A percentile compares a stretch with the other conserved stretches of the same genome.
phyloP scores from a whole-genome alignment of 1,140 invertebrate species.

The Caerostris darwini region DNA sequence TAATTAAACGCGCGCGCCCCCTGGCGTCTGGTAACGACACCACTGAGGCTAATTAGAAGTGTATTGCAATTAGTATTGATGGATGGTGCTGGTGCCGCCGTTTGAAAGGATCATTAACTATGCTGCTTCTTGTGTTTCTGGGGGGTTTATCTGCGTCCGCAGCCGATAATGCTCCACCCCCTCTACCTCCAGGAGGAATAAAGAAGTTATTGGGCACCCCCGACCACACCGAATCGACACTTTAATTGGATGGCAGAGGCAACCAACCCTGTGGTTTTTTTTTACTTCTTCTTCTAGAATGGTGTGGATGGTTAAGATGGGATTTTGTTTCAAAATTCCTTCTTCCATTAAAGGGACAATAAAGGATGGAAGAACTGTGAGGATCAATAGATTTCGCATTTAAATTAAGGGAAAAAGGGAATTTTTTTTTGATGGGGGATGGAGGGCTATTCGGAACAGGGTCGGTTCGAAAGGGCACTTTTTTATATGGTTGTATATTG shows the following conservation, averaged over 20 bases:
- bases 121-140: conserved; percentile 40
- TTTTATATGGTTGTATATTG: neutral
- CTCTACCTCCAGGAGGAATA: neutral
- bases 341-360: conserved; percentile 16
- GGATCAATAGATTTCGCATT: conserved; percentile 38
- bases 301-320: conserved; percentile 11
- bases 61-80: conserved; percentile 74
- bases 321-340: conserved; percentile 23
- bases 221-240: neutral
- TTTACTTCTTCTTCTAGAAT: neutral
- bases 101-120: conserved; percentile 63
- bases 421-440: neutral
- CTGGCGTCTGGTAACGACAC: conserved; percentile 61
- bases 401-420: neutral
- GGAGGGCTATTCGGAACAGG: neutral
- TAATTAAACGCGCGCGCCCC: conserved; percentile 61
- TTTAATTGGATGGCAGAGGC: neutral
- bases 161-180: neutral
- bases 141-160: conserved; percentile 29
- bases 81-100: conserved; percentile 27
- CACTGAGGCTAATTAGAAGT: conserved; percentile 67
- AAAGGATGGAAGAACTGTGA: neutral
- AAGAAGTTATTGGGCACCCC: neutral
- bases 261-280: neutral
- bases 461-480: neutral